A percentile compares a stretch with the other conserved stretches of the same genome.
Evolutionary conservation across 2,888 invertebrate species (phyloP).

Genomic region (Synanthedon formicaeformis): DNA sequence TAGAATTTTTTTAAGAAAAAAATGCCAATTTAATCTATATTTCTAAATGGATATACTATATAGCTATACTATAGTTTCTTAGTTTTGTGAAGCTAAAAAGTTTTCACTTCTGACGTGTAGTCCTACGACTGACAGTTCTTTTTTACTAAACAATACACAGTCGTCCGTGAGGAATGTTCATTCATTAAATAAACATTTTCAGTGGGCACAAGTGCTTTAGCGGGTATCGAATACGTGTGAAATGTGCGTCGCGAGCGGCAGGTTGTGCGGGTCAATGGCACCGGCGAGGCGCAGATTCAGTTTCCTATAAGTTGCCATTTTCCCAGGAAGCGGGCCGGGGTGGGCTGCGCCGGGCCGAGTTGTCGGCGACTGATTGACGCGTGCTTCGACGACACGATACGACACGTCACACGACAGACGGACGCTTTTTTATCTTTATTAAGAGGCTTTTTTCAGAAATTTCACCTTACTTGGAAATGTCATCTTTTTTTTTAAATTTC

Average conservation of each 20-base stretch:
- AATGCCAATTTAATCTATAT: too few species aligned
- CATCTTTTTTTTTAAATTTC: too few species aligned
- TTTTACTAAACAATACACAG: too few species aligned
- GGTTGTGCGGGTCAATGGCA: constrained; percentile 58
- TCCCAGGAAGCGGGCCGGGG: constrained; percentile 57
- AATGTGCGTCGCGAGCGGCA: constrained; percentile 45
- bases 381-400: constrained; percentile 7
- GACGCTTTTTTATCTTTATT: constrained; percentile 8
- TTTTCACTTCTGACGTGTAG: too few species aligned
- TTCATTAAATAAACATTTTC: constrained; percentile 24
- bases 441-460: too few species aligned
- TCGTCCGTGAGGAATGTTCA: too few species aligned
- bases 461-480: too few species aligned
- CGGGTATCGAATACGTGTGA: constrained; percentile 52
- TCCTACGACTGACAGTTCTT: too few species aligned
- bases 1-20: too few species aligned
- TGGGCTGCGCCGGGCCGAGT: constrained; percentile 16
- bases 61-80: too few species aligned
- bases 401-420: constrained; percentile 4
- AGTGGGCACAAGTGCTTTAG: constrained; percentile 19
- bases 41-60: too few species aligned
- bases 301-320: constrained; percentile 67
- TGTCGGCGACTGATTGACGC: constrained; percentile 8
- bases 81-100: too few species aligned
- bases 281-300: constrained; percentile 59